Conservation (phyloP, 2,888 invertebrate species). For the Priocnemis perturbator region DNA sequence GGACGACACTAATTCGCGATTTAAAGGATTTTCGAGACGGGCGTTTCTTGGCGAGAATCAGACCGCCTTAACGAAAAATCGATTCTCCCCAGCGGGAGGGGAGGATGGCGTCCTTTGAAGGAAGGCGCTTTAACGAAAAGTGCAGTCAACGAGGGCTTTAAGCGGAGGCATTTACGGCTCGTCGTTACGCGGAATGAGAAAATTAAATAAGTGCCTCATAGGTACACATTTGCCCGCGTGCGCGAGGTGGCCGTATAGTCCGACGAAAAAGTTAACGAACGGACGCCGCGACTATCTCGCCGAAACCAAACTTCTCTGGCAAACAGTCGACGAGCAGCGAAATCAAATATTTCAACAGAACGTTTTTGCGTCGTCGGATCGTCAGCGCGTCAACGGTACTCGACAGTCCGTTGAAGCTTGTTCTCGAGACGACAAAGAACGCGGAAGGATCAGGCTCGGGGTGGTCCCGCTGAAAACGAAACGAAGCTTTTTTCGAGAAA, state of each 20-base stretch:
- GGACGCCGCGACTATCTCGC: too few relatives aligned
- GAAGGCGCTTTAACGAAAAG: conserved; percentile 1
- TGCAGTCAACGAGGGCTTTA: neutral
- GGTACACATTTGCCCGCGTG: neutral
- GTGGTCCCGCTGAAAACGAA: neutral
- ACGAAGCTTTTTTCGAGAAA: neutral
- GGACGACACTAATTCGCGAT: too few relatives aligned
- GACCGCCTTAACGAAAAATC: conserved; percentile 6
- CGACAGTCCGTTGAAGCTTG: neutral
- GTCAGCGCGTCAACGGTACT: neutral
- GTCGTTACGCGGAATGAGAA: conserved; percentile 7
- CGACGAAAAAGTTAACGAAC: too few relatives aligned
- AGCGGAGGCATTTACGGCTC: conserved; percentile 1
- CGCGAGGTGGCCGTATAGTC: neutral
- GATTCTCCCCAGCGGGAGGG: neutral
- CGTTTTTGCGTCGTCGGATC: neutral
- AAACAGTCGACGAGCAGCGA: neutral
- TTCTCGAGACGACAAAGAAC: too few relatives aligned
- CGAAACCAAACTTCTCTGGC: neutral
- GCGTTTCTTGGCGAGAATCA: neutral
- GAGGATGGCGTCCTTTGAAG: neutral
- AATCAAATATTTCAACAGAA: neutral
- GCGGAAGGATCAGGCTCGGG: neutral
- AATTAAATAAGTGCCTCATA: conserved; percentile 7
- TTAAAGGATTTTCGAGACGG: too few relatives aligned